These are phyloP conservation scores for Dinoponera quadriceps DNA, from an alignment of 1,140 invertebrate genomes.

Conservation along the genomic window DNA sequence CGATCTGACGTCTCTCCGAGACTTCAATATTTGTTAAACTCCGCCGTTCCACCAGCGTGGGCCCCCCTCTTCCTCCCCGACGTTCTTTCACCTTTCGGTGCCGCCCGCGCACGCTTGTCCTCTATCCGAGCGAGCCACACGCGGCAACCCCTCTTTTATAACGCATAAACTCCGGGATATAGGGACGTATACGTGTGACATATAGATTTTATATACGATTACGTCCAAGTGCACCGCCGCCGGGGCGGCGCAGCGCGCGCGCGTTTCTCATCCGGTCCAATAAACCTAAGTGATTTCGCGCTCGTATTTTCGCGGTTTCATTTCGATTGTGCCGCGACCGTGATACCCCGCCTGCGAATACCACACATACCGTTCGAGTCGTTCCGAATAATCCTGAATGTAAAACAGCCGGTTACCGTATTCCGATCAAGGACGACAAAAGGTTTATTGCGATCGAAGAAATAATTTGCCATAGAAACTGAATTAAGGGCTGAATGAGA, in stretches of 20 bases:
- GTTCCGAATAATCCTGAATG: no score
- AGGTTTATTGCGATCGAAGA: no score
- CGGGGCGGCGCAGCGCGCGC: no score
- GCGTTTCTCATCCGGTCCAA: constrained; percentile 72
- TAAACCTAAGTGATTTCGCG: constrained; percentile 81
- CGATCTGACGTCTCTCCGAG: constrained; percentile 66
- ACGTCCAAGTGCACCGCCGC: constrained; percentile 69
- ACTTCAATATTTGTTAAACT: constrained; percentile 82
- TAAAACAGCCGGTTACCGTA: no score
- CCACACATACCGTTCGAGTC: no score
- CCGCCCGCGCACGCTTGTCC: constrained; percentile 39
- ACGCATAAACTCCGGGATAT: constrained; percentile 77
- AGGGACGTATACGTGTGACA: constrained; percentile 69
- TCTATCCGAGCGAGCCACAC: constrained; percentile 57
- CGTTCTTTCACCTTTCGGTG: constrained; percentile 39
- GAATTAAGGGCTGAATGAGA: no score
- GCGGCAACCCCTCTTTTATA: constrained; percentile 75
- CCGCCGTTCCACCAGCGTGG: constrained; percentile 49
- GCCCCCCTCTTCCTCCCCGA: constrained; percentile 47
- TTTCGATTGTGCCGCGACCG: constrained; percentile 71
- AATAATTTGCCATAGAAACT: no score
- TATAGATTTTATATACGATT: constrained; percentile 81
- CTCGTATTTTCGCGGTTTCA: constrained; percentile 78
- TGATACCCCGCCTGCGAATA: not conserved
- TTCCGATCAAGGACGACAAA: no score